Conservation (phyloP, 2,113 vertebrate species). For the Lagopus leucura region DNA sequence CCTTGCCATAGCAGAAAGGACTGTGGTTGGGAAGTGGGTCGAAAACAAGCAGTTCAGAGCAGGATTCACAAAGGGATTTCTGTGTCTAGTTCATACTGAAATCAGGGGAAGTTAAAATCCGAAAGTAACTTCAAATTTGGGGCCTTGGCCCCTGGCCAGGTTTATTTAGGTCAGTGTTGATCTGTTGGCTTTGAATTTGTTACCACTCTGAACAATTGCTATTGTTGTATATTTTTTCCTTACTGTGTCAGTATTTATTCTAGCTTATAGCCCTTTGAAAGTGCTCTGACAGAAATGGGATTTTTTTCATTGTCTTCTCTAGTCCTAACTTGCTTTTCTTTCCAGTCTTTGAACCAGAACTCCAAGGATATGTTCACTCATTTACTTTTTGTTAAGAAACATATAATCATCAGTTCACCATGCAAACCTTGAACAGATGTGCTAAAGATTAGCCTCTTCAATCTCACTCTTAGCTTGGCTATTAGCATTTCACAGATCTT, state of each 20-base stretch:
- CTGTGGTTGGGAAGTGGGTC: neutral
- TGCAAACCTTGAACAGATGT: neutral
- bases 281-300: neutral
- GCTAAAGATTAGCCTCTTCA: neutral
- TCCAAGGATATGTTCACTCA: neutral
- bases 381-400: neutral
- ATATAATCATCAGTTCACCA: neutral
- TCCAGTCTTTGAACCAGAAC: neutral
- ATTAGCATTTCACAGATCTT: neutral
- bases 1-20: neutral
- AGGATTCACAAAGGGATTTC: neutral
- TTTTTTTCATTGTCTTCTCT: neutral
- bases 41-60: neutral
- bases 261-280: slow-evolving; percentile 9
- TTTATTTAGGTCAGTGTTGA: slow-evolving; percentile 3
- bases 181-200: neutral
- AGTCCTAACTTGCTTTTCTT: neutral
- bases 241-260: slow-evolving; percentile 54
- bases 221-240: slow-evolving; percentile 50
- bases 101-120: neutral
- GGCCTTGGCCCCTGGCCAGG: neutral
- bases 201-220: slow-evolving; percentile 32
- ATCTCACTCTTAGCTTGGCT: neutral
- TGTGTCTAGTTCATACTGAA: neutral
- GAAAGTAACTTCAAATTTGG: neutral